Evolutionary conservation across 1,140 invertebrate genomes (phyloP).

Genomic region (Papilio polyxenes): DNA sequence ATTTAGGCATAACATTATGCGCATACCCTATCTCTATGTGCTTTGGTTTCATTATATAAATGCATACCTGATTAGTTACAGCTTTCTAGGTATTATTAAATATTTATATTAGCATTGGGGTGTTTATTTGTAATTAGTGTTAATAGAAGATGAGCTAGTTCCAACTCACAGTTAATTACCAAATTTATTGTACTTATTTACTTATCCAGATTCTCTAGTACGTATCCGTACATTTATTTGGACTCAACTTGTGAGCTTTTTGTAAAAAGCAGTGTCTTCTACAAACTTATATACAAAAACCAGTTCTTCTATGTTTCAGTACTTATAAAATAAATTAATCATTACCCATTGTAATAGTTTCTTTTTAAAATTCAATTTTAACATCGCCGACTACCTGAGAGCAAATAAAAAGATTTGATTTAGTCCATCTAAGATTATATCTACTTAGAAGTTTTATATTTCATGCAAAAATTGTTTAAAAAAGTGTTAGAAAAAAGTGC

Average conservation of each 20-base stretch:
- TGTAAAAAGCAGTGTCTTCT: background rate
- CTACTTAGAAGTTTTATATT: no score
- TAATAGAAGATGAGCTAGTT: background rate
- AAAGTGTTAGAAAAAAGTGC: background rate
- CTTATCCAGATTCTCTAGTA: background rate
- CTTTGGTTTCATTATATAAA: constrained; percentile 34
- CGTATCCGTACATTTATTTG: background rate
- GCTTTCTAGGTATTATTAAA: constrained; percentile 31
- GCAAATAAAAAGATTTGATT: no score
- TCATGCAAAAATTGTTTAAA: no score
- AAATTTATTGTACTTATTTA: background rate
- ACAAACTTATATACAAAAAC: background rate
- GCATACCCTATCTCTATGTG: constrained; percentile 27
- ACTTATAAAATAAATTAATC: no score
- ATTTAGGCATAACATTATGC: constrained; percentile 47
- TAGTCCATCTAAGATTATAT: no score
- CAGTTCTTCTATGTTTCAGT: background rate
- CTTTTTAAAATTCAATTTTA: no score
- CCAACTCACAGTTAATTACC: background rate
- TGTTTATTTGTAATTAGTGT: constrained; percentile 10
- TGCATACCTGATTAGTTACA: constrained; percentile 30
- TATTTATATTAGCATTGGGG: constrained; percentile 10
- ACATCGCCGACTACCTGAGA: no score
- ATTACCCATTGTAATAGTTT: no score
- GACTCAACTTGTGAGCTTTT: background rate